These are phyloP conservation scores for Eudemis profundana DNA, from an alignment of 2,888 invertebrate genomes.

Conservation along the genomic window DNA sequence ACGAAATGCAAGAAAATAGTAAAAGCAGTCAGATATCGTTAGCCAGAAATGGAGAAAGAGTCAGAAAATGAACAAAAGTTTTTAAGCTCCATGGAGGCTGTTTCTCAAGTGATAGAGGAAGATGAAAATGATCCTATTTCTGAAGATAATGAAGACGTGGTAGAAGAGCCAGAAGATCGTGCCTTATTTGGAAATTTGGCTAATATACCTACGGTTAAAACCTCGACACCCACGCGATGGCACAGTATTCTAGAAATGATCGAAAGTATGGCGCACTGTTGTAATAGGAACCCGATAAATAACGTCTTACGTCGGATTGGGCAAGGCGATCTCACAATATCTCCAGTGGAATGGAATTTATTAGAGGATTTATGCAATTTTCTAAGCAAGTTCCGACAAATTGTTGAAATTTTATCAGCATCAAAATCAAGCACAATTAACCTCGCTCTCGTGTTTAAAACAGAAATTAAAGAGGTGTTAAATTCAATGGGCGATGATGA, in stretches of 20 bases:
- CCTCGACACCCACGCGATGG: constrained; percentile 8
- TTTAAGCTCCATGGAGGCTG: not conserved
- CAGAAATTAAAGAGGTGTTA: not conserved
- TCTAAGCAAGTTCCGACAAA: constrained; percentile 2
- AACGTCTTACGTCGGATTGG: not conserved
- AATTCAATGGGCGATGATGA: not conserved
- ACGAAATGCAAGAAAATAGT: constrained; percentile 38
- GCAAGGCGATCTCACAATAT: constrained; percentile 3
- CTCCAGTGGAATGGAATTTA: constrained; percentile 10
- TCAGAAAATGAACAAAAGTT: constrained; percentile 7
- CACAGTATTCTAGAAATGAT: constrained; percentile 17
- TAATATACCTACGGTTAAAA: not conserved
- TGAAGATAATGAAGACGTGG: not conserved
- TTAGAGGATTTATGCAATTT: constrained; percentile 3
- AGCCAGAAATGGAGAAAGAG: constrained; percentile 7
- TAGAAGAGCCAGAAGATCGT: not conserved
- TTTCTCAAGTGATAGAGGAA: constrained; percentile 19
- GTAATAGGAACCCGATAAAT: constrained; percentile 12
- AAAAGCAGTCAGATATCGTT: constrained; percentile 12
- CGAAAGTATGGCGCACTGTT: constrained; percentile 8
- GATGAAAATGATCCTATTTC: constrained; percentile 24
- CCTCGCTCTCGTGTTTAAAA: not conserved
- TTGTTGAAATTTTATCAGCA: constrained; percentile 4
- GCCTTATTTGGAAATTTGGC: not conserved
- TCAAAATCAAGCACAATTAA: constrained; percentile 1